Evolutionary conservation across 2,888 invertebrate genomes (phyloP), one percentile per base, ranked within the genome.

Genomic region (Sympetrum striolatum): DNA sequence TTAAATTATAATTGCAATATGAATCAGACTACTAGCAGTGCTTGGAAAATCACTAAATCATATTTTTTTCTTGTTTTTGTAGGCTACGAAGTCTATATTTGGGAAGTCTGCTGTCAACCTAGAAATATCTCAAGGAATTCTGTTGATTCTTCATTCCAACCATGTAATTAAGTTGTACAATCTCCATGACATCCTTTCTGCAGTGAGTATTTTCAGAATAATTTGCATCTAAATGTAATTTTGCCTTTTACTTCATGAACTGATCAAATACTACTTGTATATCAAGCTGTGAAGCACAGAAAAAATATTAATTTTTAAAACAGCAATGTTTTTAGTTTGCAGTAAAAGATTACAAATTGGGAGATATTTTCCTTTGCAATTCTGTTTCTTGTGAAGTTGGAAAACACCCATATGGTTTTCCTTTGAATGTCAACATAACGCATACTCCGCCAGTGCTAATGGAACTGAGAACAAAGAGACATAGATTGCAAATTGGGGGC

Each of bases 401-500:
- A 12, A 86, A 64, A 86, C 39, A 64, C 64, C 86, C 86, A 22
- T 60, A 37, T 64, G 60, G 86, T 86, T 64, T 86, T 35, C 86
- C 86, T 0, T 1, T 86, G 14, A 86, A 86, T 86, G 86, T 86
- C 25, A 3, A 60, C 18, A 86, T 86, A 86, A 14, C 39, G 8
- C 18, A n/a, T 8, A 25, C 37, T n/a, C 86, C 86, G 12, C 86
- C 86, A 64, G 37, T 60, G 0, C 39, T 86, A 5, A 31, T 86
- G 58, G 86, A 86, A 10, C 31, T 86, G 22, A 86, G 64, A 60
- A 86, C 58, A 60, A 60, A 37, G 37, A 60, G 86, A 18, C 86
- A 86, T 64, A 86, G 86, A 15, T 60, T 86, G 18, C 86, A 86
- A 64, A 64, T 86, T 31, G 86, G 86, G 22, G 86, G 86, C 15